phyloP scores from a whole-genome alignment of 2,113 vertebrate genomes.

The Odocoileus virginianus region DNA sequence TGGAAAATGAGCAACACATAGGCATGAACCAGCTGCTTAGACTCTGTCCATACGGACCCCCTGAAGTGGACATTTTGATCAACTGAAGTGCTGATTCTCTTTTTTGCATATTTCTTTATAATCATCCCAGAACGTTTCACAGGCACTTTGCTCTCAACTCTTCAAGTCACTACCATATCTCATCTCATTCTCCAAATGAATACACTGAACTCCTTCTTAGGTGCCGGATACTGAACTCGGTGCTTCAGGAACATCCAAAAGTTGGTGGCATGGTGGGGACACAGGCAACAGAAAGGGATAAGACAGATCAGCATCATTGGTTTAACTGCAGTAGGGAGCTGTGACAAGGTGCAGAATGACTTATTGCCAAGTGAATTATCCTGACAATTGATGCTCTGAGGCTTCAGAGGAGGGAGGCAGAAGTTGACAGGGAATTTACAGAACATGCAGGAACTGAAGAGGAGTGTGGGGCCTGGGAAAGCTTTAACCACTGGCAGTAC shows the following conservation, averaged over 20 bases:
- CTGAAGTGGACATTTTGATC: background rate
- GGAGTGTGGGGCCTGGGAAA: background rate
- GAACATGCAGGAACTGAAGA: background rate
- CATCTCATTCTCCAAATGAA: background rate
- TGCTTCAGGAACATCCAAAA: background rate
- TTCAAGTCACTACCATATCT: background rate
- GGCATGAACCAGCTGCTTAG: background rate
- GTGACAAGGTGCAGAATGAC: background rate
- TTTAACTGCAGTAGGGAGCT: background rate
- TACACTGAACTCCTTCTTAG: background rate
- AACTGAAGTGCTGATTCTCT: background rate
- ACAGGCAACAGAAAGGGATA: background rate
- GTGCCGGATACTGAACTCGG: background rate
- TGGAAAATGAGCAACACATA: background rate
- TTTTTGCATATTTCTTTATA: background rate
- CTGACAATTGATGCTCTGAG: background rate
- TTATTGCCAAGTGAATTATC: slow-evolving; percentile 3
- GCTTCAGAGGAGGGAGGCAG: background rate
- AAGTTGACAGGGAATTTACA: background rate
- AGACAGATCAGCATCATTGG: background rate
- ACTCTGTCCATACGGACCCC: background rate
- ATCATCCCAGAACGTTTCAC: background rate
- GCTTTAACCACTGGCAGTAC: background rate
- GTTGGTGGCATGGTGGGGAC: background rate
- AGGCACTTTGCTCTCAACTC: background rate